Evolutionary conservation across 2,888 invertebrate species (phyloP), one percentile per base, ranked within the genome.

Genomic region (Acanthosepion lycidas): DNA sequence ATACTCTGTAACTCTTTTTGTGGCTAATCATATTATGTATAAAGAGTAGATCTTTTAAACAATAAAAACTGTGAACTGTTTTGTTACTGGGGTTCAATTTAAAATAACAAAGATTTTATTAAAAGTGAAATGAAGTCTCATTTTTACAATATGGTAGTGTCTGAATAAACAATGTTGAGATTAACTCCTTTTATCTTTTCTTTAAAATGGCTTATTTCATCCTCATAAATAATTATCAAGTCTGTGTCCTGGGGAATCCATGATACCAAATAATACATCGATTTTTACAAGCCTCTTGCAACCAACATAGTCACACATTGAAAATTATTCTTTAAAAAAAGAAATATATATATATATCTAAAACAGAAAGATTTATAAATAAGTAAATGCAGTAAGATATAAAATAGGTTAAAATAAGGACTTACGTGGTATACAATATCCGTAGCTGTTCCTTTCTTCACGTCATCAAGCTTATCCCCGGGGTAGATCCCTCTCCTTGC

Each of bases 401-500:
- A 33, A n/a, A 64, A 64, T 23, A 23, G 5, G 33, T 8, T 78
- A 12, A 78, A 78, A 78, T 4, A n/a, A 33, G 3, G n/a, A 78
- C 78, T 78, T 78, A 78, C 78, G 78, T 78, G 78, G 78, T 78
- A 78, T 33, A 78, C 78, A n/a, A 78, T 78, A 78, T 78, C 78
- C 78, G 78, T 33, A 15, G 3, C 78, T 78, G 78, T 78, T 78
- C 78, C 78, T 78, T 78, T 78, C 78, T 78, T 78, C 78, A 78
- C 78, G 4, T 78, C 78, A 78, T 78, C 78, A 33, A 78, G 78
- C n/a, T 78, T 78, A 78, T 78, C 78, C 78, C 78, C 78, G 78
- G 78, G 78, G 78, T 78, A 78, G 78, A 78, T 78, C 78, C 78
- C 78, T 78, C 78, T 78, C n/a, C 78, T 78, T 78, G 78, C 78